phyloP scores from a whole-genome alignment of 2,113 vertebrate genomes.

The Sminthopsis crassicaudata region DNA sequence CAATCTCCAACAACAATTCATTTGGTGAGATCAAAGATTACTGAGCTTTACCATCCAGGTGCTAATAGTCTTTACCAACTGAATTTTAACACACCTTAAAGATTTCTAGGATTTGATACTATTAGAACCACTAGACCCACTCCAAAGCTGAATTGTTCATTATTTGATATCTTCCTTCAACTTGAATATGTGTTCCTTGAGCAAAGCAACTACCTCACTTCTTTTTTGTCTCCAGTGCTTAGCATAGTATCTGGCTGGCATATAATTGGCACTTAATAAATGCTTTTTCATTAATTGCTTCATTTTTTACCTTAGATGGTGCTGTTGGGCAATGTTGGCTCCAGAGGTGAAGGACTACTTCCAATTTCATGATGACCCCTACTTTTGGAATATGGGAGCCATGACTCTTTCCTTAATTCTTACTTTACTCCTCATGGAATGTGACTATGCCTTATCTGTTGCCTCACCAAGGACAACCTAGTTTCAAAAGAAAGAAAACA shows the following conservation, averaged over 20 bases:
- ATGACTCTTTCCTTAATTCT: background rate
- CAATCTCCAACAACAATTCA: background rate
- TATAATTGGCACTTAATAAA: background rate
- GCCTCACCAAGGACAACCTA: background rate
- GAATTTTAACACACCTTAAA: background rate
- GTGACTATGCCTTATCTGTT: background rate
- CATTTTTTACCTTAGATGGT: background rate
- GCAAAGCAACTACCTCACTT: background rate
- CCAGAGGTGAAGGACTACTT: background rate
- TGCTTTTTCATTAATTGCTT: background rate
- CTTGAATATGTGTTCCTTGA: background rate
- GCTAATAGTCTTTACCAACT: background rate
- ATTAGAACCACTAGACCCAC: background rate
- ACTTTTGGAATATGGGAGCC: background rate
- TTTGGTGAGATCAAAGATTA: background rate
- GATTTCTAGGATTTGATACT: background rate
- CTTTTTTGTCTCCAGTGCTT: background rate
- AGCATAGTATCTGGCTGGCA: background rate
- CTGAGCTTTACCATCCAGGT: background rate
- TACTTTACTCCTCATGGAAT: background rate
- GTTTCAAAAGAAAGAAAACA: background rate
- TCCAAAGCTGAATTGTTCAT: background rate
- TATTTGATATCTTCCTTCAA: background rate
- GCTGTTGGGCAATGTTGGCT: background rate
- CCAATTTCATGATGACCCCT: background rate